phyloP scores from a whole-genome alignment of 2,888 invertebrate species.

The Alviniconcha strummeri region DNA sequence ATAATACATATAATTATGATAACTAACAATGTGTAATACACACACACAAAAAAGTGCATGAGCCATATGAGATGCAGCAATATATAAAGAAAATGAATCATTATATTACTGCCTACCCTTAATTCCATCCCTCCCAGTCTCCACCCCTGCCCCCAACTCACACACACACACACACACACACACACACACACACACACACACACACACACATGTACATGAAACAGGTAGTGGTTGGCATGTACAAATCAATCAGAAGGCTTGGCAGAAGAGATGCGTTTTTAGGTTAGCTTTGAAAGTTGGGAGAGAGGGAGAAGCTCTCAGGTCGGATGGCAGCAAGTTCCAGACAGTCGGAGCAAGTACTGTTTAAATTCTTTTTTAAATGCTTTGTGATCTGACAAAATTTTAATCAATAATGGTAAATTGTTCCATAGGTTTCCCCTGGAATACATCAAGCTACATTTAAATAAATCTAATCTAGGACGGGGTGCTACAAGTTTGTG shows the following conservation, averaged over 20 bases:
- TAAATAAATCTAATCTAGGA: background rate
- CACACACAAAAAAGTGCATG: too few relatives aligned
- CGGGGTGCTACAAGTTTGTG: background rate
- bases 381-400: too few relatives aligned
- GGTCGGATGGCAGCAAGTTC: too few relatives aligned
- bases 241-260: background rate
- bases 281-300: background rate
- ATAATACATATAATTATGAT: too few relatives aligned
- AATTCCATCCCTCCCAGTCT: too few relatives aligned
- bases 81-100: too few relatives aligned
- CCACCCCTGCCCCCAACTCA: background rate
- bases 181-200: background rate
- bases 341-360: background rate
- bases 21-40: too few relatives aligned
- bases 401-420: too few relatives aligned
- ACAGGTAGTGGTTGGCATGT: too few relatives aligned
- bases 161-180: background rate
- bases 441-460: background rate
- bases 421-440: background rate
- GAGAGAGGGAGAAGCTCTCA: background rate
- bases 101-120: too few relatives aligned
- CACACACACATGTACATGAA: background rate
- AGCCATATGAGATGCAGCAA: too few relatives aligned
- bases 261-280: too few relatives aligned
- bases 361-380: background rate